Percentiles rank a stretch among this genome's conserved stretches.
phyloP scores from a whole-genome alignment of 1,140 invertebrate genomes.

The Drosophila bifasciata region DNA sequence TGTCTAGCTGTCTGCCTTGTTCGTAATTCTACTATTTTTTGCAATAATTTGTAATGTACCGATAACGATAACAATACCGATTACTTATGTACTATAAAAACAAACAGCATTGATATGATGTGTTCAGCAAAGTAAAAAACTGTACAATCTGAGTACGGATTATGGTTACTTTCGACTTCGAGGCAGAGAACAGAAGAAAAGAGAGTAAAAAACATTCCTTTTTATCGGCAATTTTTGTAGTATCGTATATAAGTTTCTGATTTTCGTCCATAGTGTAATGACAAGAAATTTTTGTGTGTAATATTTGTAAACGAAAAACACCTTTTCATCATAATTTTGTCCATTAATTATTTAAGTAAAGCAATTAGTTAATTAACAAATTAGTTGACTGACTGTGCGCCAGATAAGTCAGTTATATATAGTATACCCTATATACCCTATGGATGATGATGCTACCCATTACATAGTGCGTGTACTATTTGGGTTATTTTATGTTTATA shows the following conservation, averaged over 20 bases:
- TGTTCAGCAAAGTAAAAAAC: slow-evolving; percentile 39
- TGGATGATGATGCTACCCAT: too few species aligned
- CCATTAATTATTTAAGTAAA: slow-evolving; percentile 73
- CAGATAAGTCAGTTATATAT: neutral
- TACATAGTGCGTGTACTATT: too few species aligned
- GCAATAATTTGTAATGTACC: slow-evolving; percentile 19
- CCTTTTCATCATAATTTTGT: slow-evolving; percentile 55
- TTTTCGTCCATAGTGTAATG: slow-evolving; percentile 74
- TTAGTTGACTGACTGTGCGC: slow-evolving; percentile 30
- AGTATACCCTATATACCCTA: slow-evolving; percentile 13
- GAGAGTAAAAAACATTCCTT: slow-evolving; percentile 6
- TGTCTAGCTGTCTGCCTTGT: slow-evolving; percentile 9
- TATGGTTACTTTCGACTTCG: slow-evolving; percentile 18
- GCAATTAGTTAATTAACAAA: slow-evolving; percentile 75
- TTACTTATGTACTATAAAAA: slow-evolving; percentile 7
- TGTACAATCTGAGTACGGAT: slow-evolving; percentile 7
- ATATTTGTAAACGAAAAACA: slow-evolving; percentile 30
- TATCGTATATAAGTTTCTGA: slow-evolving; percentile 44
- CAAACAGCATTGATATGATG: slow-evolving; percentile 38
- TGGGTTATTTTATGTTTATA: too few species aligned
- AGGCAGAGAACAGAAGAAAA: slow-evolving; percentile 4
- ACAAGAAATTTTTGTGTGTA: slow-evolving; percentile 35
- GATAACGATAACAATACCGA: too few species aligned
- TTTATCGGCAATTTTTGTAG: slow-evolving; percentile 37
- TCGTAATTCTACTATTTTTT: slow-evolving; percentile 18